These are phyloP conservation scores for Mercenaria mercenaria DNA, from an alignment of 1,140 invertebrate species.

Conservation along the genomic window DNA sequence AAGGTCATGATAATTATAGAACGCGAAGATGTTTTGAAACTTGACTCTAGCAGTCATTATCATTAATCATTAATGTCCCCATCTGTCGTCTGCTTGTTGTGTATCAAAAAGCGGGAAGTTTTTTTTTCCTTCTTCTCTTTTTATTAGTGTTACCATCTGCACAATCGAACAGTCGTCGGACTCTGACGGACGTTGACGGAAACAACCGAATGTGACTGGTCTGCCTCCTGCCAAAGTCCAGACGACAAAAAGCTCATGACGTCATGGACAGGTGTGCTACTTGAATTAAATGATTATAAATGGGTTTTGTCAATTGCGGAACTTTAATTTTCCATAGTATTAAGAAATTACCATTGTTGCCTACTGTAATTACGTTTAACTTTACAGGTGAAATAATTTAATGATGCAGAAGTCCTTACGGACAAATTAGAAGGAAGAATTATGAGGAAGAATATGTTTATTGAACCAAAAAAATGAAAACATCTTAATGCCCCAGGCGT, in stretches of 20 bases:
- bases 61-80: constrained; percentile 14
- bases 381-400: constrained; percentile 36
- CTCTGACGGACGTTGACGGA: not conserved
- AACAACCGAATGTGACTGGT: not conserved
- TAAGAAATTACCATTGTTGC: constrained; percentile 7
- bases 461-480: not conserved
- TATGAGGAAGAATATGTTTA: not conserved
- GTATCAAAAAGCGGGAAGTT: constrained; percentile 34
- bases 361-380: not conserved
- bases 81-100: constrained; percentile 11
- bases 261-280: not conserved
- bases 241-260: constrained; percentile 11
- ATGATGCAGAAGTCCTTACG: not conserved
- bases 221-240: not conserved
- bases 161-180: not conserved
- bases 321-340: not conserved
- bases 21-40: constrained; percentile 2
- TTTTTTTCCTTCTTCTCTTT: not conserved
- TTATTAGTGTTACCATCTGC: not conserved
- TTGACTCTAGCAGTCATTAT: constrained; percentile 1
- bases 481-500: not conserved
- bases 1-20: constrained; percentile 18
- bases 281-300: constrained; percentile 31
- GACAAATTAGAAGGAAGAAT: constrained; percentile 6
- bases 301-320: not conserved